Evolutionary conservation across 2,113 vertebrate genomes (phyloP), one percentile per base, ranked within the genome.

Genomic region (Halcyon malimbica): DNA sequence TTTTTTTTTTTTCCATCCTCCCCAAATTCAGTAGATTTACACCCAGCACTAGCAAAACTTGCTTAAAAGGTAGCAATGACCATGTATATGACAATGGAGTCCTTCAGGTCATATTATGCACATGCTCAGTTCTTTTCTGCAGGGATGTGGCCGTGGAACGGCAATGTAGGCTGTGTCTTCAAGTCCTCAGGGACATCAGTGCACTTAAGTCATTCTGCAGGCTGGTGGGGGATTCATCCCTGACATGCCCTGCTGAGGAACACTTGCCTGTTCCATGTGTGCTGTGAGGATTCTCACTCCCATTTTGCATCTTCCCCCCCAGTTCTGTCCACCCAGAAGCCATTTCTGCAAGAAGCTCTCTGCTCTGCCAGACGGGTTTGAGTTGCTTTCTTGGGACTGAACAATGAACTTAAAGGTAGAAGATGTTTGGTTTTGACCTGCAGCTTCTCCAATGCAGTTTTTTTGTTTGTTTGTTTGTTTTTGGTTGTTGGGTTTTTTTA

Each of bases 61-160:
- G 21, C 39, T 68, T 21, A 42, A 80, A 60, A 25, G 18, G 26
- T 68, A 25, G 29, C 35, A 18, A 8, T 75, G 33, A 24, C 68
- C 33, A 16, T 4, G 5, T 69, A 11, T 35, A 35, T 33, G 37
- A 5, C 39, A 62, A 4, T 31, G 46, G 46, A 35, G 17, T 37
- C 19, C 39, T 87, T 68, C 15, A 39, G 44, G 35, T 68, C 29
- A 84, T 46, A 64, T 26, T 4, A 8, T 41, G 25, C 63, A 19
- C 41, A 11, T 51, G 25, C 37, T 79, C n/a, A n/a, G 33, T 6
- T 57, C 65, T 26, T 35, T 87, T 41, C 50, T 80, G 25, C 44
- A 70, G 42, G 9, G 20, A 42, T 0, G 1, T 21, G 56, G 17
- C 54, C 0, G 0, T 41, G 60, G 28, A 79, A 41, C 12, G 69